phyloP scores from a whole-genome alignment of 2,797 vertebrate species.

The Rhinella marina region DNA sequence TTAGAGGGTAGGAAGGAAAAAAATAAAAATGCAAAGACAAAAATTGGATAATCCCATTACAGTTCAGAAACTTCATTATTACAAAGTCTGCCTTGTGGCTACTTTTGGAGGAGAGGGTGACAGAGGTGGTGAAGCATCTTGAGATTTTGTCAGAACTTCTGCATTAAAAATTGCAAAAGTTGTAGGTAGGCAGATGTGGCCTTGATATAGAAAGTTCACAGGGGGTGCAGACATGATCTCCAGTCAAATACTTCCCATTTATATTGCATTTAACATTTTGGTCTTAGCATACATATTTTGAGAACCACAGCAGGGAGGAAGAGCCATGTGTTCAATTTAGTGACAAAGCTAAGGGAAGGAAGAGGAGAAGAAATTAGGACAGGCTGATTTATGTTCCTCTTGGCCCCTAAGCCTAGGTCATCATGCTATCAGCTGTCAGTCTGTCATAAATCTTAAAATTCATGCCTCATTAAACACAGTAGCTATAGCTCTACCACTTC shows the following conservation, averaged over 20 bases:
- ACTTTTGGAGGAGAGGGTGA: background rate
- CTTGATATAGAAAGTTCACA: background rate
- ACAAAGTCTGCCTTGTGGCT: background rate
- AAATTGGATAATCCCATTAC: too few relatives aligned
- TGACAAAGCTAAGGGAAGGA: background rate
- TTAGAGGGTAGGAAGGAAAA: too few relatives aligned
- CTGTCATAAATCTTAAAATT: conserved; percentile 43
- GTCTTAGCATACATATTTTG: conserved; percentile 11
- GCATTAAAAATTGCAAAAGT: background rate
- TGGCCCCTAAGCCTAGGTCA: conserved; percentile 37
- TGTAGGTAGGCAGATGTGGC: background rate
- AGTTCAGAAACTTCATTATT: too few relatives aligned
- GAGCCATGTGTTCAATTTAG: conserved; percentile 14
- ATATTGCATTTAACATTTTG: conserved; percentile 4
- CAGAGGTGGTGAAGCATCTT: background rate
- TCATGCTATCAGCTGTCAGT: conserved; percentile 36
- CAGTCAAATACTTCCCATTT: background rate
- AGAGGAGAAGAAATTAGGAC: conserved; percentile 9
- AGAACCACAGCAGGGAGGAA: background rate
- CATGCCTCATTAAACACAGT: conserved; percentile 16
- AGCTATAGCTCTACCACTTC: background rate
- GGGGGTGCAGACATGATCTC: background rate
- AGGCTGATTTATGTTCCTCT: conserved; percentile 36
- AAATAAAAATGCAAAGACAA: too few relatives aligned
- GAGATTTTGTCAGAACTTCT: background rate